Evolutionary conservation across 2,113 vertebrate genomes (phyloP).

Genomic region (Panthera tigris): DNA sequence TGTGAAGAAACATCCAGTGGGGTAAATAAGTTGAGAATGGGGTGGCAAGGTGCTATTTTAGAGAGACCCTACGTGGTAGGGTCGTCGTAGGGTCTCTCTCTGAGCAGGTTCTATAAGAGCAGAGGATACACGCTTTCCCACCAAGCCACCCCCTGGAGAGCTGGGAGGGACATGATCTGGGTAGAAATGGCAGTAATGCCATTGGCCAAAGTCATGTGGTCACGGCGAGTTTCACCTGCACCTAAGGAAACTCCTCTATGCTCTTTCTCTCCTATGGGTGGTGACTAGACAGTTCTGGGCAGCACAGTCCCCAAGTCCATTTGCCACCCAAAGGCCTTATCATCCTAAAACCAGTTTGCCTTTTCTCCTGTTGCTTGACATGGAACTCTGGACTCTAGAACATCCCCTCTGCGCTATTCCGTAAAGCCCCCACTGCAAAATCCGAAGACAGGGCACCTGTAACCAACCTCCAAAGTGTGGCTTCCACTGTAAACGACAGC

Average conservation of each 20-base stretch:
- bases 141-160: background rate
- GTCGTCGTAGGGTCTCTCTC: too few relatives aligned
- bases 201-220: background rate
- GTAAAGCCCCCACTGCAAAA: background rate
- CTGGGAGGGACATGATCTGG: background rate
- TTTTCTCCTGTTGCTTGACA: background rate
- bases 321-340: background rate
- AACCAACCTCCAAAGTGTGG: background rate
- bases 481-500: background rate
- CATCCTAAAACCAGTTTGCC: background rate
- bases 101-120: background rate
- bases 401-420: too few relatives aligned
- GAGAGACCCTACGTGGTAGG: background rate
- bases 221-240: background rate
- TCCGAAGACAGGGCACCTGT: background rate
- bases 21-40: background rate
- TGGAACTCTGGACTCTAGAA: background rate
- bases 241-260: background rate
- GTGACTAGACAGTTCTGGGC: background rate
- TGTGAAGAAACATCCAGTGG: background rate
- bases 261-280: background rate
- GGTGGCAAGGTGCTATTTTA: background rate
- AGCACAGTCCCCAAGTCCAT: too few relatives aligned
- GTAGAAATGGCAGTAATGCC: background rate
- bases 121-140: background rate